These are phyloP conservation scores for Scaptomyza montana DNA, from an alignment of 1,140 invertebrate genomes.

Conservation along the genomic window DNA sequence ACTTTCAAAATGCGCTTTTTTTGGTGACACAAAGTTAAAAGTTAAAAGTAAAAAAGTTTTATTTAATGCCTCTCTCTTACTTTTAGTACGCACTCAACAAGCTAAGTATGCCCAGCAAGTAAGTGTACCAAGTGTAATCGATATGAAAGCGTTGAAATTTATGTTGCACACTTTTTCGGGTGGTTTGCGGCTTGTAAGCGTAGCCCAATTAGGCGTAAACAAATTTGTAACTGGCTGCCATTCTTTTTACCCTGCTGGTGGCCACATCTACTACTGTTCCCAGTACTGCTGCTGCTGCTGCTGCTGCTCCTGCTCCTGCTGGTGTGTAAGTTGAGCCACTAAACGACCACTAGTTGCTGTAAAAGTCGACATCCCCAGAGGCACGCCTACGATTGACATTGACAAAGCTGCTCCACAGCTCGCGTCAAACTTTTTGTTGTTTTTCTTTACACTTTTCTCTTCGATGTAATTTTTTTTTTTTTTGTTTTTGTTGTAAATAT, in stretches of 20 bases:
- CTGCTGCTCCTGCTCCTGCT: conserved; percentile 26
- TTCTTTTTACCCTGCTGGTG: conserved; percentile 4
- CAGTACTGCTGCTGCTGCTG: conserved; percentile 38
- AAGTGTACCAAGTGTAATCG: conserved; percentile 1
- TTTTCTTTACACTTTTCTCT: conserved; percentile 3
- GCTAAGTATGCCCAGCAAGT: not conserved
- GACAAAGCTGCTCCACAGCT: conserved; percentile 63
- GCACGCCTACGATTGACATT: conserved; percentile 55
- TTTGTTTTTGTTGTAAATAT: conserved; percentile 61
- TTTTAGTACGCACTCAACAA: not conserved
- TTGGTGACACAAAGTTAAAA: too few species aligned
- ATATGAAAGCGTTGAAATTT: conserved; percentile 35
- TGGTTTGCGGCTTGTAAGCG: conserved; percentile 61
- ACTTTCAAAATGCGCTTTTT: too few species aligned
- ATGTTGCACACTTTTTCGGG: conserved; percentile 48
- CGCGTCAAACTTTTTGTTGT: conserved; percentile 19
- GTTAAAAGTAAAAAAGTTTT: too few species aligned
- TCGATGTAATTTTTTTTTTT: not conserved
- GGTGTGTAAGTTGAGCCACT: conserved; percentile 59
- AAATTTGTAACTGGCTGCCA: conserved; percentile 65
- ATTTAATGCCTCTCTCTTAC: too few species aligned
- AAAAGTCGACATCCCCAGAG: not conserved
- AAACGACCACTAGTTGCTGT: conserved; percentile 74
- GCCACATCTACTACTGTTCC: too few species aligned
- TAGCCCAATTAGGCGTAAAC: conserved; percentile 81